These are phyloP conservation scores for Netelia melanura DNA, from an alignment of 2,888 invertebrate species.

Conservation along the genomic window DNA sequence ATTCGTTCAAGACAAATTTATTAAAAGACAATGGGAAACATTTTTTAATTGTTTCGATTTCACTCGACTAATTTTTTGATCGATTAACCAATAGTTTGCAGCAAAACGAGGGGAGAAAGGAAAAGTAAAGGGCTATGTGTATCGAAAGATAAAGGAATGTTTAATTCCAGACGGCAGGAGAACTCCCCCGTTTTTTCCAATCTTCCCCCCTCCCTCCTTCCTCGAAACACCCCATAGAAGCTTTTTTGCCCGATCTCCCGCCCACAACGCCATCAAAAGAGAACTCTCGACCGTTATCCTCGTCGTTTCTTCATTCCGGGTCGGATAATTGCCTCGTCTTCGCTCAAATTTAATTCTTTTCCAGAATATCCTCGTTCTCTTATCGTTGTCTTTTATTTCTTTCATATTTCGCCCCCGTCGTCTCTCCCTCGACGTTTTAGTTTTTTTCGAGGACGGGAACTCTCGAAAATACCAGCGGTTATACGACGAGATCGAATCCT, in stretches of 20 bases:
- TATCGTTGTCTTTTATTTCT: constrained; percentile 47
- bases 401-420: constrained; percentile 14
- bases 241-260: constrained; percentile 43
- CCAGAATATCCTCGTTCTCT: constrained; percentile 71
- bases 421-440: constrained; percentile 5
- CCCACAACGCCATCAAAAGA: constrained; percentile 54
- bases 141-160: constrained; percentile 80
- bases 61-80: constrained; percentile 80
- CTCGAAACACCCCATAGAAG: constrained; percentile 40
- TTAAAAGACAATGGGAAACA: neutral
- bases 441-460: constrained; percentile 18
- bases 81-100: constrained; percentile 80
- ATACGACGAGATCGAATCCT: constrained; percentile 3
- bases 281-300: constrained; percentile 75
- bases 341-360: constrained; percentile 79
- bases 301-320: constrained; percentile 76
- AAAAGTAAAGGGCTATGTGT: constrained; percentile 67
- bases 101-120: constrained; percentile 69
- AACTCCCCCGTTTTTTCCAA: constrained; percentile 66
- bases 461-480: constrained; percentile 1
- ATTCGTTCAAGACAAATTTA: constrained; percentile 1
- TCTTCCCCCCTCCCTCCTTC: constrained; percentile 28
- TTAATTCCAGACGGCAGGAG: constrained; percentile 78
- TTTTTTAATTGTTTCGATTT: constrained; percentile 19
- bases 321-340: constrained; percentile 78